Conservation (phyloP, 2,113 vertebrate genomes). For the Corythaixoides concolor region DNA sequence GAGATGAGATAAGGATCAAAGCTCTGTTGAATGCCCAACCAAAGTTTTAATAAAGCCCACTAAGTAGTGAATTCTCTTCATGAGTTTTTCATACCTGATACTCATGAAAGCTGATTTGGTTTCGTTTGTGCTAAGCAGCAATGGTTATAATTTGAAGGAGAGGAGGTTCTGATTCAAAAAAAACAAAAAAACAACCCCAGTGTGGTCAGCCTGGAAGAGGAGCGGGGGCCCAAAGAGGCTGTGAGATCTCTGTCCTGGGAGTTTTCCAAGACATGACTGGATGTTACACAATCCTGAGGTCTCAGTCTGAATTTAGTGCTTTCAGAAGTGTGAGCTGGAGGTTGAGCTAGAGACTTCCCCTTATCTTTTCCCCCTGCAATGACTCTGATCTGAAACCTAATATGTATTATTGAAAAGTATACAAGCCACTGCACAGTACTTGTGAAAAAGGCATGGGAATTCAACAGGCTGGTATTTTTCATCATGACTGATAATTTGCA, state of each 20-base stretch:
- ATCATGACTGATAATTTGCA: neutral
- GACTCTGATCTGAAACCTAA: neutral
- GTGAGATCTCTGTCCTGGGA: neutral
- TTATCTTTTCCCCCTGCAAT: neutral
- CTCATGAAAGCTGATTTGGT: neutral
- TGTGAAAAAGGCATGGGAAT: neutral
- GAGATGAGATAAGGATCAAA: neutral
- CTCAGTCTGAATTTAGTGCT: neutral
- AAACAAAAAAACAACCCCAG: rapidly evolving
- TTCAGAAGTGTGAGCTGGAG: neutral
- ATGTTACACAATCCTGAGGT: neutral
- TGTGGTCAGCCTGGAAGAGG: neutral
- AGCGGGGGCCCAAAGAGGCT: neutral
- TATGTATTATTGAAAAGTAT: neutral
- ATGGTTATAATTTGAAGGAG: neutral
- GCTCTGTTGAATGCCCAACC: neutral
- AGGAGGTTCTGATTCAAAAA: neutral
- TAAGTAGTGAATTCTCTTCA: neutral
- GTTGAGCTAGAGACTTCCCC: neutral
- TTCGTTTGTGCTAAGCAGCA: neutral
- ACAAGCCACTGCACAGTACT: neutral
- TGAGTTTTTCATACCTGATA: neutral
- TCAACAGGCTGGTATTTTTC: neutral
- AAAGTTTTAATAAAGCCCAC: neutral
- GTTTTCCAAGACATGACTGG: neutral